Evolutionary conservation across 2,888 invertebrate species (phyloP), one percentile per base, ranked within the genome.

Genomic region (Hirudinaria manillensis): DNA sequence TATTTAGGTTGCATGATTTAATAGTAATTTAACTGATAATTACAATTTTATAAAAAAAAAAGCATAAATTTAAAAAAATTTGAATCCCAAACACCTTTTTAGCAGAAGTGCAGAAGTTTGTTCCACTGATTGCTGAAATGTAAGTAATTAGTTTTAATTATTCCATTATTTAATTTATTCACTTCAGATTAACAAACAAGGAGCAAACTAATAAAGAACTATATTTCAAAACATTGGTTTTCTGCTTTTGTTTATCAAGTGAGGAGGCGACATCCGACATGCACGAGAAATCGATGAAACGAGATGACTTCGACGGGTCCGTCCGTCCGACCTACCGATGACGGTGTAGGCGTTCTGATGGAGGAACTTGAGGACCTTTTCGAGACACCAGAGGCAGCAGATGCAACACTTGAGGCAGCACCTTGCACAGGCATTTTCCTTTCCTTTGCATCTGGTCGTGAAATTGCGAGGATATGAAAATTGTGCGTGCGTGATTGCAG

Each of bases 331-430:
- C 83, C 81, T 79, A 87, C 87, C 93, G 77, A 95, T 91, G 70
- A 95, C 92, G 0, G 94, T 94, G 83, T 95, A 96, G 0, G 95
- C 95, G 85, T 96, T 96, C 83, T 94, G 93, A 85, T 94, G 94
- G 82, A 97, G 88, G 83, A 92, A 95, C 53, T 92, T 90, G 79
- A 96, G 91, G 83, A 94, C 94, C 83, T 91, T 93, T 84, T 96
- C 96, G 79, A 96, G 88, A 82, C 93, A 91, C 85, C 91, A 93
- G 82, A 95, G 91, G 81, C 94, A 94, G 82, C 94, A 94, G 79
- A 92, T 91, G 81, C 95, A 94, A 78, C 84, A 84, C 78, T 83
- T 83, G 76, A 82, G 78, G 76, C 82, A 66, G 77, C 81, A 83
- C 76, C 82, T 79, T 21, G 83, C 83, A 78, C 83, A 81, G 27